These are phyloP conservation scores for Empis stercorea DNA, from an alignment of 2,888 invertebrate species.

Conservation along the genomic window DNA sequence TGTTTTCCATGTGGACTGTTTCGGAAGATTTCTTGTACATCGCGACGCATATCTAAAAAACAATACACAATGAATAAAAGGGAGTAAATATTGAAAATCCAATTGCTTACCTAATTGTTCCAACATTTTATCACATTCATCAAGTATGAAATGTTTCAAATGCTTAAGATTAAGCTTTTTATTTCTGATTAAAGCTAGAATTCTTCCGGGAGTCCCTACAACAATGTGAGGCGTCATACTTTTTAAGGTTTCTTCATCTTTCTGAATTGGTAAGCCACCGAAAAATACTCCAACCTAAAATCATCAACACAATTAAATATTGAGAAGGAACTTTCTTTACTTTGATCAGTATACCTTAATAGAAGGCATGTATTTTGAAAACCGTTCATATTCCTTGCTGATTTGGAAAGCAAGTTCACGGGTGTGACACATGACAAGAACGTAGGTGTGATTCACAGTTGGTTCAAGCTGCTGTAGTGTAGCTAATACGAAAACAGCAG, in stretches of 20 bases:
- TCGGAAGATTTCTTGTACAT: slow-evolving; percentile 99
- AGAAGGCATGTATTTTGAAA: slow-evolving; percentile 95
- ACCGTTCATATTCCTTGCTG: slow-evolving; percentile 98
- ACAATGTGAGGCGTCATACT: slow-evolving; percentile 97
- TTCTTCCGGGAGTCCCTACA: slow-evolving; percentile 96
- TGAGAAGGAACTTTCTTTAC: no score
- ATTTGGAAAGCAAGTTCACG: slow-evolving; percentile 99
- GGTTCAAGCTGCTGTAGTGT: slow-evolving; percentile 96
- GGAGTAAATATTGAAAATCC: no score
- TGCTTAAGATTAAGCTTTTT: slow-evolving; percentile 90
- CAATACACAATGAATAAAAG: background rate
- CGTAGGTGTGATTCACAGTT: slow-evolving; percentile 91
- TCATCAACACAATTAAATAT: no score
- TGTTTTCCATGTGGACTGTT: slow-evolving; percentile 99
- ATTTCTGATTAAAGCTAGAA: slow-evolving; percentile 82
- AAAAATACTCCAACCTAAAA: slow-evolving; percentile 82
- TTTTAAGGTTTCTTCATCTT: slow-evolving; percentile 93
- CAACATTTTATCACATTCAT: slow-evolving; percentile 99
- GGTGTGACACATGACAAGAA: slow-evolving; percentile 98
- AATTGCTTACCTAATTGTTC: slow-evolving; percentile 65
- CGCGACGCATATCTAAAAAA: slow-evolving; percentile 92
- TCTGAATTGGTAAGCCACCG: slow-evolving; percentile 91
- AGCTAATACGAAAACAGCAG: slow-evolving; percentile 97
- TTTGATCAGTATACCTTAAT: slow-evolving; percentile 54
- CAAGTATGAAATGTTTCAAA: slow-evolving; percentile 96